phyloP scores from a whole-genome alignment of 2,888 invertebrate genomes.

The Elegia similella region DNA sequence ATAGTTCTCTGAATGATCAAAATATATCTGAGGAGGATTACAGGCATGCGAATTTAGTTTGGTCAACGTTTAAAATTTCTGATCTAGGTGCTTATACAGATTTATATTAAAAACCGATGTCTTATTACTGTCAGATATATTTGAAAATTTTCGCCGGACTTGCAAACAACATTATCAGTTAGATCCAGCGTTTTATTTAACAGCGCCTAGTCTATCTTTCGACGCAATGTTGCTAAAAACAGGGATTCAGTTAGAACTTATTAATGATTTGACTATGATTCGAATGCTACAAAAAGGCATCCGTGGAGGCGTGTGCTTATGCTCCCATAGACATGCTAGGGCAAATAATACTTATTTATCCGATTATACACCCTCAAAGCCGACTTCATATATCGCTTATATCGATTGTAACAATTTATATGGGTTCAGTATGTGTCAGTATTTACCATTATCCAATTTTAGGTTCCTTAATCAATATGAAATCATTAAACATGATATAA shows the following conservation, averaged over 20 bases:
- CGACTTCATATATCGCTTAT: conserved; percentile 31
- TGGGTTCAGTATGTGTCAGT: conserved; percentile 36
- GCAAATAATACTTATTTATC: conserved; percentile 11
- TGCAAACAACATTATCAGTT: conserved; percentile 20
- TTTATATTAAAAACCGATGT: conserved; percentile 24
- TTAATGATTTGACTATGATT: conserved; percentile 4
- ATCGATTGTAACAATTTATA: conserved; percentile 41
- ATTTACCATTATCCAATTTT: conserved; percentile 33
- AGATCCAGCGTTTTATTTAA: conserved; percentile 24
- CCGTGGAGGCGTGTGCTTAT: conserved; percentile 9
- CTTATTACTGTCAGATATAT: conserved; percentile 21
- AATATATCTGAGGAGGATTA: conserved; percentile 16
- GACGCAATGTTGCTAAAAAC: conserved; percentile 17
- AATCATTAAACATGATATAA: conserved; percentile 10
- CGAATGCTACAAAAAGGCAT: conserved; percentile 10
- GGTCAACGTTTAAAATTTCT: conserved; percentile 19
- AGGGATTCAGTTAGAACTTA: conserved; percentile 6
- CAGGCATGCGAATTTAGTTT: conserved; percentile 19
- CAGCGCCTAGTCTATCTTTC: background rate
- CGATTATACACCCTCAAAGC: conserved; percentile 17
- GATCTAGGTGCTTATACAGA: conserved; percentile 22
- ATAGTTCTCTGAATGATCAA: conserved; percentile 15
- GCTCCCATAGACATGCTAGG: background rate
- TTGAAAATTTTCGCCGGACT: conserved; percentile 15
- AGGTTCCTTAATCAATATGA: conserved; percentile 19